Evolutionary conservation across 2,113 vertebrate genomes (phyloP), one percentile per base, ranked within the genome.

Genomic region (Nansenia antarctica): DNA sequence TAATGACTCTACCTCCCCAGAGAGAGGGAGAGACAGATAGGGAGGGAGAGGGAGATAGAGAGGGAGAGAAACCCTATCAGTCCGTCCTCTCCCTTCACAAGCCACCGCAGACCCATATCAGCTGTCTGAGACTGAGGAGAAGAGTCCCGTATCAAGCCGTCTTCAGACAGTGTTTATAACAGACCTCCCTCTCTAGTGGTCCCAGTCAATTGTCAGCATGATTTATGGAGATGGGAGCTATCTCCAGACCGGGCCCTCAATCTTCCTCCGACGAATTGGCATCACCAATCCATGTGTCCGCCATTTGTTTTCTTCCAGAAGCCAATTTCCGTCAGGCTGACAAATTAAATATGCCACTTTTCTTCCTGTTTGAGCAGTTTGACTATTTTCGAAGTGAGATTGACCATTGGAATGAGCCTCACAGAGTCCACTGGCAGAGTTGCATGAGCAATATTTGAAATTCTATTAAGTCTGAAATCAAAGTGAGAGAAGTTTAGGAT

Each of bases 211-310:
- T 88, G 88, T 88, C 88, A 84, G 62, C 74, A 84, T 90, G 87
- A 90, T 90, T 90, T 86, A 90, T 89, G 85, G 85, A 87, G 83
- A 86, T 73, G 83, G 77, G 85, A 80, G 83, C 80, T 86, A 83
- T 85, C 86, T 86, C 77, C 20, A 76, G 76, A 83, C 73, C 7
- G 37, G 67, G 77, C 82, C 72, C 76, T 86, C 84, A 78, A 85
- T 90, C 84, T 87, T 85, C 76, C 72, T 35, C 69, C 78, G 86
- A 84, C 64, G 59, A 86, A 85, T 75, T 74, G 77, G 67, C 79
- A 63, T 69, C 80, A 73, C 70, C 70, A 24, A 67, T 68, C 24
- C 73, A 47, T 80, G 79, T 78, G 70, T 72, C 70, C 47, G 55
- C 58, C 67, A 53, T 81, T 84, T 82, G 73, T 82, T 86, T 80